Evolutionary conservation across 2,113 vertebrate genomes (phyloP).

Genomic region (Petromus typicus): DNA sequence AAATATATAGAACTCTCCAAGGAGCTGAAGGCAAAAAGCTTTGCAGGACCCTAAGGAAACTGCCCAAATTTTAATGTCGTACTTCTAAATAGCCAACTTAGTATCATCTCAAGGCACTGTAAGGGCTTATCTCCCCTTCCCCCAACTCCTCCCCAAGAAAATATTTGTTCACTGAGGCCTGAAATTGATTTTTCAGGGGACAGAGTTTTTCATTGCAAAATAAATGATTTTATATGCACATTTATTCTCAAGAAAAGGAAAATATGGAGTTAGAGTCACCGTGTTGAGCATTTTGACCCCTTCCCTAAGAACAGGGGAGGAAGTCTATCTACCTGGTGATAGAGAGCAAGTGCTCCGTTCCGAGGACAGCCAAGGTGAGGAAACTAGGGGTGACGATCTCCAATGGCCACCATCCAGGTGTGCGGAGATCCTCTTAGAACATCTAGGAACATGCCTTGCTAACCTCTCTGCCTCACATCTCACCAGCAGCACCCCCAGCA

Average conservation of each 20-base stretch:
- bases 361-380: background rate
- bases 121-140: background rate
- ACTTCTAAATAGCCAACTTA: conserved; percentile 20
- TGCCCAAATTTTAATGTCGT: conserved; percentile 36
- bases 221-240: conserved; percentile 66
- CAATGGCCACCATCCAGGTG: background rate
- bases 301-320: background rate
- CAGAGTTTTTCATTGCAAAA: conserved; percentile 70
- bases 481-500: background rate
- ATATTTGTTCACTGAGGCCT: conserved; percentile 75
- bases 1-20: conserved; percentile 75
- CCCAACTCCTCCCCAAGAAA: conserved; percentile 25
- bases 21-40: conserved; percentile 61
- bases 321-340: background rate
- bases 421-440: background rate
- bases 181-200: conserved; percentile 76
- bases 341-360: background rate
- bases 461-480: background rate
- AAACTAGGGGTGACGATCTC: background rate
- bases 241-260: conserved; percentile 40
- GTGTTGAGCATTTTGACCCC: background rate
- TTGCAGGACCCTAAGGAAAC: conserved; percentile 44
- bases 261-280: conserved; percentile 32
- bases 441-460: background rate
- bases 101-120: conserved; percentile 55